These are phyloP conservation scores for Pteropus alecto DNA, from an alignment of 2,113 vertebrate genomes.

Conservation along the genomic window DNA sequence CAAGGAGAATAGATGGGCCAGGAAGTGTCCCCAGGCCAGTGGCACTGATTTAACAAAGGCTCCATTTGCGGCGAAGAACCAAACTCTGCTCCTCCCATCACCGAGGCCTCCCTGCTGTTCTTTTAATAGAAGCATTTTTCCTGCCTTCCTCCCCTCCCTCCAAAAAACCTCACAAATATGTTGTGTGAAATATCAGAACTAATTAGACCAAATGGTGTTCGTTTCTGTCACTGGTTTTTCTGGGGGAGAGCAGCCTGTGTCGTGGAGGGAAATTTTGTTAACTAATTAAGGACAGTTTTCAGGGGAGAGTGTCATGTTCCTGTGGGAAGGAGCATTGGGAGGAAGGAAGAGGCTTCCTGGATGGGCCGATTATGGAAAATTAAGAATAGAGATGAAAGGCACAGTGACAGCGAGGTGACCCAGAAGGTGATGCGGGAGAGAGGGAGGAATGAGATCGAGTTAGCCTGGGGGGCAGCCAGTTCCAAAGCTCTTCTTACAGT, in stretches of 20 bases:
- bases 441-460: neutral
- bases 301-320: neutral
- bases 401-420: neutral
- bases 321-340: neutral
- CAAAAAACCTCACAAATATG: slow-evolving; percentile 79
- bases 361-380: neutral
- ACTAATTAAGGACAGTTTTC: slow-evolving; percentile 75
- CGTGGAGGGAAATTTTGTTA: slow-evolving; percentile 72
- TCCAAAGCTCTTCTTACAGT: neutral
- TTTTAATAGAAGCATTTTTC: slow-evolving; percentile 68
- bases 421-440: neutral
- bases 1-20: neutral
- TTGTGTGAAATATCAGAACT: slow-evolving; percentile 84
- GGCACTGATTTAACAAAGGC: neutral
- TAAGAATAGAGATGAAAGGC: neutral
- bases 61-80: neutral
- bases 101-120: slow-evolving; percentile 67
- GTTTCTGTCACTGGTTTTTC: slow-evolving; percentile 82
- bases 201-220: slow-evolving; percentile 86
- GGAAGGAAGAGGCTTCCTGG: neutral
- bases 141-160: slow-evolving; percentile 63
- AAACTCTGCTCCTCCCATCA: neutral
- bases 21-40: neutral
- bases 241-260: slow-evolving; percentile 76
- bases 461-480: neutral